phyloP scores from a whole-genome alignment of 1,140 invertebrate genomes.

The Tetragnatha versicolor region DNA sequence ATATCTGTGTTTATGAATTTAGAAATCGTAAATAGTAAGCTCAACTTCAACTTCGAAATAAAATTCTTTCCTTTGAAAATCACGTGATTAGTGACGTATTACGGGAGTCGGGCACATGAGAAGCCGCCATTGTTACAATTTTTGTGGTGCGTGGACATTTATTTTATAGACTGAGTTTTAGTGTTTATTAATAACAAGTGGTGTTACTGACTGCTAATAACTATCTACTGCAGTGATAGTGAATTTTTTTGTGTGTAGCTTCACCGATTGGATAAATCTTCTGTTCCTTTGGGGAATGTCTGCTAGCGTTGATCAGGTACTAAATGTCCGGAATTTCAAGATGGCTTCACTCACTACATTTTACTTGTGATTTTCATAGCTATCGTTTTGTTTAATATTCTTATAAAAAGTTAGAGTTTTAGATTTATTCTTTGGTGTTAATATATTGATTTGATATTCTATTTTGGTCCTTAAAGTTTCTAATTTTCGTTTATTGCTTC shows the following conservation, averaged over 20 bases:
- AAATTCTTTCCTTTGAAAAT: conserved; percentile 39
- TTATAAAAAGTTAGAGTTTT: neutral
- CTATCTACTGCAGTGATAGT: conserved; percentile 39
- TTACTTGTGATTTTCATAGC: conserved; percentile 27
- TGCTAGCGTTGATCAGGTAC: conserved; percentile 57
- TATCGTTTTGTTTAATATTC: conserved; percentile 12
- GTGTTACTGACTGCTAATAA: conserved; percentile 18
- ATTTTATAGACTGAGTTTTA: conserved; percentile 54
- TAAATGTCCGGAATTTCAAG: conserved; percentile 52
- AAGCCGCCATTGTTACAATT: conserved; percentile 55
- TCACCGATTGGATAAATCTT: conserved; percentile 26
- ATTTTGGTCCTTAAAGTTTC: conserved; percentile 20
- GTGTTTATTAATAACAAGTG: conserved; percentile 57
- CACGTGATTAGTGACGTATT: conserved; percentile 53
- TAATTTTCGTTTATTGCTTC: conserved; percentile 44
- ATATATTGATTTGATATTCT: conserved; percentile 15
- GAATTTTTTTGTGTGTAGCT: conserved; percentile 45
- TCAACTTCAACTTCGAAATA: conserved; percentile 18
- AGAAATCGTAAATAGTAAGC: no score
- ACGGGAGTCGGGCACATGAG: conserved; percentile 55
- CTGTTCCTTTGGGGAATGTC: conserved; percentile 56
- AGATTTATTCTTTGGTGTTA: conserved; percentile 12
- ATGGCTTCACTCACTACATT: conserved; percentile 52
- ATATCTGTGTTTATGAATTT: no score
- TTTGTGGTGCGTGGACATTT: conserved; percentile 48